Base-by-base conservation (phyloP, 1,140 invertebrate genomes). In the Zelostemma sp. region DNA sequence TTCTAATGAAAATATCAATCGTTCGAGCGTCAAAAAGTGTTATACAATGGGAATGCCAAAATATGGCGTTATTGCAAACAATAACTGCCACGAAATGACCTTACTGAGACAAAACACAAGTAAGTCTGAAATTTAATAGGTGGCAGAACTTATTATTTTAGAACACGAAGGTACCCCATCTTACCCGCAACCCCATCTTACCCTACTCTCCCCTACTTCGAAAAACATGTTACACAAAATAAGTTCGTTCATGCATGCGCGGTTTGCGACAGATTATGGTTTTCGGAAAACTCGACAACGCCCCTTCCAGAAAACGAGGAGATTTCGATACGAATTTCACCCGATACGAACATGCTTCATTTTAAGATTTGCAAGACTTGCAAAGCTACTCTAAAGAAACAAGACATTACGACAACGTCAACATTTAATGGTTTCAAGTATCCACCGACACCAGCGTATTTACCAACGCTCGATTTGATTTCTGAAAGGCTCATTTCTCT, bases 401-500 rank as follows among this genome's bases (percentile, higher is more conserved):
- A 64, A 66, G 65, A 31, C 69, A 76, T 67, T 48, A 67, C 12
- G 64, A 63, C 64, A 15, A 11, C 33, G 47, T 68, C 17, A 31
- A 12, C 12, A n/a, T 14, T 17, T 1, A 53, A 76, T 43, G 72
- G 74, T 15, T 78, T 78, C 47, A 28, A 55, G 46, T 78, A 74
- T 66, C 68, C 60, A 6, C 14, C 18, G 19, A 55, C 48, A 46
- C 73, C 62, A 6, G 33, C 3, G 6, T 15, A 56, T 59, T 59
- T 74, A 35, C 65, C 62, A 28, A 21, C 33, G 28, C 54, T 76
- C 15, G 54, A 75, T 65, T 31, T 66, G n/a, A 38, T 77, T 16
- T 19, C 48, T n/a, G 64, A 77, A 67, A 15, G 73, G 55, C 59
- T 82, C 11, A 66, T 82, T 35, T 80, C 76, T 18, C 80, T 76